Base-by-base conservation (phyloP, 2,888 invertebrate genomes). In the Galerucella calmariensis region DNA sequence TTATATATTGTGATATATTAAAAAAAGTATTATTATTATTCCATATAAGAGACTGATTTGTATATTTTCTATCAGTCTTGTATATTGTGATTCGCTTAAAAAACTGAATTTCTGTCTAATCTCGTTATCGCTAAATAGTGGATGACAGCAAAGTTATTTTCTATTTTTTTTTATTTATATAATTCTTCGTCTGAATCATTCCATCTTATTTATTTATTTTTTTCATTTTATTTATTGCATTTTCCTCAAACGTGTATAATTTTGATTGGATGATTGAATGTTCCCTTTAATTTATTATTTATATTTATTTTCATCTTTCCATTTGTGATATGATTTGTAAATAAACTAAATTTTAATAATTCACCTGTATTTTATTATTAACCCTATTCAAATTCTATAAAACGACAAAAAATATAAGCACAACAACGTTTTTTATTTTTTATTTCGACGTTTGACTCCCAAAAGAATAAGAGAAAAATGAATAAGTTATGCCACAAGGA, bases 1-100 rank as follows among this genome's bases (percentile, higher is more conserved):
- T 78, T 78, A 76, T 78, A 75, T 27, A 69, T 74, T 76, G 78
- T 78, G 78, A 78, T 78, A 78, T 76, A 73, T 77, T 73, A 73
- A 61, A 59, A 67, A 35, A 66, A 69, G 67, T 69, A 77, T 77
- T 72, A 73, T 68, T 41, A 41, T n/a, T 44, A 44, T 44, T 27
- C 41, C 14, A 20, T 46, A 53, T 53, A 53, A 63, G 62, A 73
- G 67, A 44, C 56, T 62, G 62, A 73, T 11, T 53, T 72, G 16
- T 66, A 44, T 67, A n/a, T 67, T n/a, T 61, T 58, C 16, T 53
- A 44, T 46, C 20, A 62, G 6, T 69, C 69, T 59, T 61, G 46
- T 8, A 20, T 48, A 59, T 69, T 61, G 69, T 69, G 69, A 69
- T 69, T 46, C 59, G 24, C 56, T 68, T 20, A 68, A 58, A 46